These are phyloP conservation scores for Edolisoma coerulescens DNA, from an alignment of 2,113 vertebrate species.

Conservation along the genomic window DNA sequence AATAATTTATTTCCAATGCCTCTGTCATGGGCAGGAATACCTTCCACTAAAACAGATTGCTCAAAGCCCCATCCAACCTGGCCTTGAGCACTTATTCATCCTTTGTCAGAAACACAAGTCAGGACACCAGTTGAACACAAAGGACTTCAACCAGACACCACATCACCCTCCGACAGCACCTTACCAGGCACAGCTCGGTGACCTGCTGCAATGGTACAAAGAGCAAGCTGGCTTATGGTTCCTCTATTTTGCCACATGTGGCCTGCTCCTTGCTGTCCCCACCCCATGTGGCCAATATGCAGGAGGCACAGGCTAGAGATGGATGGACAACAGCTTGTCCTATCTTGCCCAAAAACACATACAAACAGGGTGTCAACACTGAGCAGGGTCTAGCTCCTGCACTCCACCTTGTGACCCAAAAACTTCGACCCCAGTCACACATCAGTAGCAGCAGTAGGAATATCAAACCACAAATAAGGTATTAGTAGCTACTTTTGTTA, in stretches of 20 bases:
- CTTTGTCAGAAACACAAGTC: neutral
- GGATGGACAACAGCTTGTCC: neutral
- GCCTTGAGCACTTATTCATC: neutral
- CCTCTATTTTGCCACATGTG: neutral
- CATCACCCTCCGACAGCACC: neutral
- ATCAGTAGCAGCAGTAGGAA: neutral
- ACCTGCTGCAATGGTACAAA: neutral
- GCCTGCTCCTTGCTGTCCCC: neutral
- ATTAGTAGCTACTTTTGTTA: neutral
- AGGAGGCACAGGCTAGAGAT: neutral
- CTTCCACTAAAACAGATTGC: neutral
- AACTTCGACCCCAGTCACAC: rapidly evolving
- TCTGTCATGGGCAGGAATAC: neutral
- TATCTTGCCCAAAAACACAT: neutral
- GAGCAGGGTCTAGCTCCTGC: neutral
- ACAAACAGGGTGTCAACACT: neutral
- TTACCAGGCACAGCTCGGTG: neutral
- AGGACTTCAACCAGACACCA: neutral
- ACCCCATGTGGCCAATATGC: rapidly evolving
- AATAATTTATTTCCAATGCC: neutral
- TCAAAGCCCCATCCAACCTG: neutral
- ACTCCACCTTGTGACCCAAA: neutral
- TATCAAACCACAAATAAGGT: neutral
- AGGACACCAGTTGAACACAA: neutral
- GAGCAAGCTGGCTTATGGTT: neutral